These are phyloP conservation scores for Myotis planiceps DNA, from an alignment of 2,797 vertebrate genomes.

Conservation along the genomic window DNA sequence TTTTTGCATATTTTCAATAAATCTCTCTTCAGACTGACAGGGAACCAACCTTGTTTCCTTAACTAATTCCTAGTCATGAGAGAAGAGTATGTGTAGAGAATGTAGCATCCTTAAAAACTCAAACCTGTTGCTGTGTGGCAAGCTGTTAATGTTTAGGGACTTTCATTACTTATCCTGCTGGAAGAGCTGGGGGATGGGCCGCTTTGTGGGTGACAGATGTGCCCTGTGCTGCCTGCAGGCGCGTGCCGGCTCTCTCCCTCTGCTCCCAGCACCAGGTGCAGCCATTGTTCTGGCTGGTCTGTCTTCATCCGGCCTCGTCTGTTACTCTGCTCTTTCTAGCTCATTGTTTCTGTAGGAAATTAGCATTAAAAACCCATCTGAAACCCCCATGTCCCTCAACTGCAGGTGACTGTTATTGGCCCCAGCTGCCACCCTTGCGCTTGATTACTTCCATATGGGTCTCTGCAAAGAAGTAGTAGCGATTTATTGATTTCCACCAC, in stretches of 20 bases:
- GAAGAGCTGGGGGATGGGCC: constrained; percentile 83
- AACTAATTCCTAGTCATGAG: constrained; percentile 70
- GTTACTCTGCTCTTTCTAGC: constrained; percentile 87
- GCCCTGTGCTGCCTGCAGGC: constrained; percentile 89
- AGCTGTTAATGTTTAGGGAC: constrained; percentile 76
- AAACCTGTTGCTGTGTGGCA: constrained; percentile 85
- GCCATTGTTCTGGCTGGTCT: constrained; percentile 92
- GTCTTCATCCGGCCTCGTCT: constrained; percentile 90
- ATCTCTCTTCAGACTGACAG: constrained; percentile 3
- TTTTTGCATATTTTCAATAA: constrained; percentile 35
- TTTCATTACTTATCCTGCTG: constrained; percentile 68
- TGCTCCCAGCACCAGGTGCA: constrained; percentile 95
- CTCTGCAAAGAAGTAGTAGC: constrained; percentile 85
- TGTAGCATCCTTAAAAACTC: constrained; percentile 61
- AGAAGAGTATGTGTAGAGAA: constrained; percentile 52
- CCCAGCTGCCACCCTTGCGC: constrained; percentile 97
- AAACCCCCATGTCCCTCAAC: constrained; percentile 88
- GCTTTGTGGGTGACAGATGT: constrained; percentile 93
- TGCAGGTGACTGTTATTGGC: constrained; percentile 99
- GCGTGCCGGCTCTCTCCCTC: constrained; percentile 83
- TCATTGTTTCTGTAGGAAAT: constrained; percentile 91
- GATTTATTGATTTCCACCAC: constrained; percentile 84
- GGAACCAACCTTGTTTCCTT: constrained; percentile 45
- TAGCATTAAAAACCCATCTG: constrained; percentile 90
- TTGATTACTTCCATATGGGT: constrained; percentile 98